Evolutionary conservation across 2,888 invertebrate species (phyloP).

Genomic region (Oxytorus armatus): DNA sequence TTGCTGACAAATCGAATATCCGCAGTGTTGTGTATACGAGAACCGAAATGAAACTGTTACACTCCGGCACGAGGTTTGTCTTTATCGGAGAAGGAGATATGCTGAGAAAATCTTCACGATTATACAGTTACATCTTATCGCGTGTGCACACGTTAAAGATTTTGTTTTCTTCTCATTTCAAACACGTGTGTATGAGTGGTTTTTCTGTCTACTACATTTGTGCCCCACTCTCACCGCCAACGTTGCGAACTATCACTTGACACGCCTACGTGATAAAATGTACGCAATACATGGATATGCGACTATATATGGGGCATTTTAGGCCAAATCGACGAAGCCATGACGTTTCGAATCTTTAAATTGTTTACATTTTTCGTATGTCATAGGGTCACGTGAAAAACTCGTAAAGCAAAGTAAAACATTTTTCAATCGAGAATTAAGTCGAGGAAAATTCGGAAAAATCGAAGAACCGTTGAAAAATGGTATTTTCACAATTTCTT

Average conservation of each 20-base stretch:
- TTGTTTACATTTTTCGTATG: too few species aligned
- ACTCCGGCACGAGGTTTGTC: neutral
- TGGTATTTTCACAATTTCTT: too few species aligned
- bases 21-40: conserved; percentile 33
- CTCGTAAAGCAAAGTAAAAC: too few species aligned
- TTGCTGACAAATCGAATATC: neutral
- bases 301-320: neutral
- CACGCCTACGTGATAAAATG: conserved; percentile 24
- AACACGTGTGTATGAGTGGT: neutral
- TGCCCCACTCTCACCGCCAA: conserved; percentile 40
- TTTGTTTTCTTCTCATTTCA: neutral
- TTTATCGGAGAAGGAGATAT: too few species aligned
- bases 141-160: too few species aligned
- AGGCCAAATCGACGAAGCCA: neutral
- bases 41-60: conserved; percentile 46
- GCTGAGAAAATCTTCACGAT: too few species aligned
- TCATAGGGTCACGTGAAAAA: too few species aligned
- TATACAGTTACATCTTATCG: too few species aligned
- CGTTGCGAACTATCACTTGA: conserved; percentile 7
- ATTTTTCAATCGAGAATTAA: too few species aligned
- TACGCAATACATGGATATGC: neutral
- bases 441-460: too few species aligned
- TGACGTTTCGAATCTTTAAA: too few species aligned
- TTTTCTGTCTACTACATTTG: conserved; percentile 17
- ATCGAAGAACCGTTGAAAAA: too few species aligned